Conservation (phyloP, 2,888 invertebrate species). For the Leptopterna dolabrata region DNA sequence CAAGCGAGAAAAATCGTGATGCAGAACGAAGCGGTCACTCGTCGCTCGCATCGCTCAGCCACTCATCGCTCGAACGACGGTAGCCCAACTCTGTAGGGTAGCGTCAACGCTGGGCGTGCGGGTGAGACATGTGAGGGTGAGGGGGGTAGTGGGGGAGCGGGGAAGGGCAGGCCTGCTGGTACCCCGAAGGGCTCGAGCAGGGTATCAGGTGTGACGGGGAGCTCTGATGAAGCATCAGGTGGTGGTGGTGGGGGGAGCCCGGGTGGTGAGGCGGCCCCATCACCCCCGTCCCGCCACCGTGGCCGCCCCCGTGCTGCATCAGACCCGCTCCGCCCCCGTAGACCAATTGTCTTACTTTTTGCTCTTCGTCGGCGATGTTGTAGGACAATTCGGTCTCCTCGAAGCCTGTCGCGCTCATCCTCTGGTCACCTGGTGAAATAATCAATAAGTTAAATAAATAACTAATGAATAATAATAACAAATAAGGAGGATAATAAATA, state of each 20-base stretch:
- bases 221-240: conserved; percentile 71
- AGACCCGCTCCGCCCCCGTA: conserved; percentile 78
- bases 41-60: neutral
- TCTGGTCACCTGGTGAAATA: conserved; percentile 78
- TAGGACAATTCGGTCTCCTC: conserved; percentile 98
- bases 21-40: neutral
- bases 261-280: conserved; percentile 73
- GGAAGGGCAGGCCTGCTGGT: conserved; percentile 74
- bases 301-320: conserved; percentile 69
- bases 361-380: conserved; percentile 94
- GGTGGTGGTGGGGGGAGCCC: conserved; percentile 69
- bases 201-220: conserved; percentile 71
- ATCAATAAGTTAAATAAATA: too few species aligned
- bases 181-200: conserved; percentile 73
- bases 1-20: too few species aligned
- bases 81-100: conserved; percentile 2
- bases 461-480: too few species aligned
- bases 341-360: conserved; percentile 97
- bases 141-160: conserved; percentile 77
- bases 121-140: conserved; percentile 77
- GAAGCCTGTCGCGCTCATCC: conserved; percentile 98
- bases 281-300: conserved; percentile 68
- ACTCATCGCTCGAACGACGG: neutral
- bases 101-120: conserved; percentile 81
- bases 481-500: too few species aligned